Conservation (phyloP, 2,888 invertebrate species). For the Smittia sp. region DNA sequence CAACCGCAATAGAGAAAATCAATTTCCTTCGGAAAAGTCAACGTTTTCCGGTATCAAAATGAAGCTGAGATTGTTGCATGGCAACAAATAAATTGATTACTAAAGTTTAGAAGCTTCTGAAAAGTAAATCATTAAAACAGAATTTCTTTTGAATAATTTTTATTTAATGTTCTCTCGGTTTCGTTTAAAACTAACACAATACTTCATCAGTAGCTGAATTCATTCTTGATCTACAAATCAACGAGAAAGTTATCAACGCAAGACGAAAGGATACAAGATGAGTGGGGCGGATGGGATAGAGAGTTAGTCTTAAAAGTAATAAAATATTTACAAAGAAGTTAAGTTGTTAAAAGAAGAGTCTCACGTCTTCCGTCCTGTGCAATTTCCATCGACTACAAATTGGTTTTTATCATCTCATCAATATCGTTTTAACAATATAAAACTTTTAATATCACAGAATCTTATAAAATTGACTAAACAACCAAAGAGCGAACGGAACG, state of each 20-base stretch:
- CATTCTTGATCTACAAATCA: constrained; percentile 30
- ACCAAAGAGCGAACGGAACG: neutral
- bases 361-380: neutral
- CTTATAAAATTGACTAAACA: constrained; percentile 33
- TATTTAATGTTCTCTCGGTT: constrained; percentile 25
- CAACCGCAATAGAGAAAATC: too few species aligned
- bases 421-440: constrained; percentile 34
- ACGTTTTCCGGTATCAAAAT: too few species aligned
- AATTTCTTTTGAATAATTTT: constrained; percentile 34
- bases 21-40: too few species aligned
- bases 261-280: neutral
- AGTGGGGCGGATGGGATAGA: neutral
- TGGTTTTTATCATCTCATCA: constrained; percentile 7
- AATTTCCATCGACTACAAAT: neutral
- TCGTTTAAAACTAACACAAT: constrained; percentile 35
- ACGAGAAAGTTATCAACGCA: neutral
- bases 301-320: neutral
- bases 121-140: too few species aligned
- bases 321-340: constrained; percentile 13
- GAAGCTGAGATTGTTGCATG: too few species aligned
- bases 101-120: too few species aligned
- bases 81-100: too few species aligned
- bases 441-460: constrained; percentile 39
- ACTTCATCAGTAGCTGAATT: neutral
- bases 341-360: neutral